Evolutionary conservation across 2,888 invertebrate genomes (phyloP).

Genomic region (Rhagonycha fulva): DNA sequence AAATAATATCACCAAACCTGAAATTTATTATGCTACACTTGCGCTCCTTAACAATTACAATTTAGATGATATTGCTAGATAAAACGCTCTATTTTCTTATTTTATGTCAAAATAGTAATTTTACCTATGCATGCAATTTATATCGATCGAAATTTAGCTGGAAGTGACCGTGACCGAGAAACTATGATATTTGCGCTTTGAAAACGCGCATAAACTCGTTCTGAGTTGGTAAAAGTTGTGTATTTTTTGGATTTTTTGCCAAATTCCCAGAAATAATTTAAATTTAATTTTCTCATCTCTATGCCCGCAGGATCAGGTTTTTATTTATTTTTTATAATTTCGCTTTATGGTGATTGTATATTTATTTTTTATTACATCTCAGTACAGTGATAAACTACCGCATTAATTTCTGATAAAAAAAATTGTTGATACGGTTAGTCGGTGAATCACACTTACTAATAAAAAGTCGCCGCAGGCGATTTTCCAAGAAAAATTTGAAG

Average conservation of each 20-base stretch:
- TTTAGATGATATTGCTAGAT: neutral
- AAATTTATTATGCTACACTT: neutral
- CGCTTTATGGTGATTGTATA: neutral
- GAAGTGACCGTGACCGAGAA: conserved; percentile 17
- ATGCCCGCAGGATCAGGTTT: neutral
- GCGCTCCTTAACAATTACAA: neutral
- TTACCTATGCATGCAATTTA: conserved; percentile 5
- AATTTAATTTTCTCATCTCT: neutral
- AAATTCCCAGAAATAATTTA: neutral
- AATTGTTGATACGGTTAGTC: too few species aligned
- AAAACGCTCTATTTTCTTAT: neutral
- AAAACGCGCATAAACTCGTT: neutral
- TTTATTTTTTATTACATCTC: too few species aligned
- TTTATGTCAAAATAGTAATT: neutral
- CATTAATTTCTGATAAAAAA: too few species aligned
- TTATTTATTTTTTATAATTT: neutral
- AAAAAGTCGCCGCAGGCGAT: too few species aligned
- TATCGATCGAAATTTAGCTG: conserved; percentile 12
- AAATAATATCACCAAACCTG: neutral
- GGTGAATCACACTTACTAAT: too few species aligned
- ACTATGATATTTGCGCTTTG: neutral
- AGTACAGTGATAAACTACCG: too few species aligned
- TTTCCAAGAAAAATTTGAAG: too few species aligned
- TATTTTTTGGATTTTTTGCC: neutral
- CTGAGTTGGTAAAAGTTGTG: neutral